A percentile compares a stretch with the other conserved stretches of the same genome.
Conservation (phyloP, 2,888 invertebrate species). For the Drosophila putrida region DNA sequence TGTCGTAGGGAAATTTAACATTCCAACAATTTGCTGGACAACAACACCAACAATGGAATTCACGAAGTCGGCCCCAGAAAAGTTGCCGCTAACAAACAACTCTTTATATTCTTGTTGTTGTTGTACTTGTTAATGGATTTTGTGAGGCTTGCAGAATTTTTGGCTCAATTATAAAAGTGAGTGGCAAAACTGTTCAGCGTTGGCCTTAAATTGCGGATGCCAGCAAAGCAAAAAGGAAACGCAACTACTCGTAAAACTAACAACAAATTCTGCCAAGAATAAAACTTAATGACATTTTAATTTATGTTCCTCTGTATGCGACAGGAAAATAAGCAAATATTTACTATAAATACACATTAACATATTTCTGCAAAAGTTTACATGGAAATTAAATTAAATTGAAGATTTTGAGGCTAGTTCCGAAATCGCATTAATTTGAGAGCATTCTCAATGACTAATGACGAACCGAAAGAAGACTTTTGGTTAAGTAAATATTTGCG, state of each 20-base stretch:
- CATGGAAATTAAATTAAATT: neutral
- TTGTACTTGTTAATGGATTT: neutral
- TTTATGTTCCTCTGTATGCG: constrained; percentile 8
- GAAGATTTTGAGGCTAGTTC: neutral
- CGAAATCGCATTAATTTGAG: neutral
- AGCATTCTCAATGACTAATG: neutral
- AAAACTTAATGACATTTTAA: constrained; percentile 19
- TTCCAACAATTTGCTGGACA: neutral
- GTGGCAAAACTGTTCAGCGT: neutral
- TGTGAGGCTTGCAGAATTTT: constrained; percentile 2
- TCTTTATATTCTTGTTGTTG: neutral
- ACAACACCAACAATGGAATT: neutral
- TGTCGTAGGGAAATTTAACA: neutral
- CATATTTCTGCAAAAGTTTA: neutral
- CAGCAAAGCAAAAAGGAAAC: neutral
- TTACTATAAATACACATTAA: neutral
- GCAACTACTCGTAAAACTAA: constrained; percentile 9
- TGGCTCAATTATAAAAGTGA: constrained; percentile 8
- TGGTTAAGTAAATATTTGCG: too few relatives aligned
- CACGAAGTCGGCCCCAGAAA: neutral
- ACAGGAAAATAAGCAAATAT: constrained; percentile 3
- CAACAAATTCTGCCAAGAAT: constrained; percentile 4
- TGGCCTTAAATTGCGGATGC: neutral
- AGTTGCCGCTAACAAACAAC: neutral
- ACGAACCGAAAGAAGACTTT: neutral